A percentile compares a stretch with the other conserved stretches of the same genome.
Evolutionary conservation across 2,113 vertebrate species (phyloP).

Genomic region (Microcebus jonahi): DNA sequence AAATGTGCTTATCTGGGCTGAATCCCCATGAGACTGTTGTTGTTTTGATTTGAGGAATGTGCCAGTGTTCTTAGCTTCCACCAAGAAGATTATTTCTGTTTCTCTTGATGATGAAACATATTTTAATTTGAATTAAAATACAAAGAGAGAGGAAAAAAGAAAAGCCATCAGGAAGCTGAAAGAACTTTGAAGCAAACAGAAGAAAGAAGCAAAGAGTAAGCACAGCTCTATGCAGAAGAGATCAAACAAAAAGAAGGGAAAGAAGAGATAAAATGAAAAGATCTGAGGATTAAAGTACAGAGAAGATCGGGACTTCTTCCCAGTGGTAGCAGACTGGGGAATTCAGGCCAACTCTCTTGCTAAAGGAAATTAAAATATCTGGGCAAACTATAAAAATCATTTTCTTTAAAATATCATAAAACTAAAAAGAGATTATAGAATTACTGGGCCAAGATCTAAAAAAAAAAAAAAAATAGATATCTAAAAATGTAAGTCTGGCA

Average conservation of each 20-base stretch:
- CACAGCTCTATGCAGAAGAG: not conserved
- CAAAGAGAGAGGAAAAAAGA: not conserved
- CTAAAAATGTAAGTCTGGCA: not conserved
- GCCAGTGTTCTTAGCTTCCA: not conserved
- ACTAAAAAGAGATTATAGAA: not conserved
- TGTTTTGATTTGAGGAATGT: not conserved
- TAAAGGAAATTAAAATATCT: slow-evolving; percentile 42
- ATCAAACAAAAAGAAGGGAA: not conserved
- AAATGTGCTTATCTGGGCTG: not conserved
- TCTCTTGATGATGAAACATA: not conserved
- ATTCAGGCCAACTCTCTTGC: not conserved
- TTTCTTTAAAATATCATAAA: slow-evolving; percentile 1
- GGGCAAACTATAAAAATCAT: not conserved
- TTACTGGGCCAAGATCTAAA: not conserved
- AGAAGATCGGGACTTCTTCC: not conserved
- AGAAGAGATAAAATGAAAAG: not conserved
- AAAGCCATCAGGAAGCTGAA: not conserved
- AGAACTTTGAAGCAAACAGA: not conserved
- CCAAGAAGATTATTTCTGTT: not conserved
- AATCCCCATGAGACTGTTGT: not conserved
- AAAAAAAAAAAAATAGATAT: slow-evolving; percentile 2
- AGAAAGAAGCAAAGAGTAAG: not conserved
- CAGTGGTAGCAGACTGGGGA: not conserved
- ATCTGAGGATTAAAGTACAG: not conserved
- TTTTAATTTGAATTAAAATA: slow-evolving; percentile 30